Evolutionary conservation across 2,888 invertebrate species (phyloP).

Genomic region (Nezara viridula): DNA sequence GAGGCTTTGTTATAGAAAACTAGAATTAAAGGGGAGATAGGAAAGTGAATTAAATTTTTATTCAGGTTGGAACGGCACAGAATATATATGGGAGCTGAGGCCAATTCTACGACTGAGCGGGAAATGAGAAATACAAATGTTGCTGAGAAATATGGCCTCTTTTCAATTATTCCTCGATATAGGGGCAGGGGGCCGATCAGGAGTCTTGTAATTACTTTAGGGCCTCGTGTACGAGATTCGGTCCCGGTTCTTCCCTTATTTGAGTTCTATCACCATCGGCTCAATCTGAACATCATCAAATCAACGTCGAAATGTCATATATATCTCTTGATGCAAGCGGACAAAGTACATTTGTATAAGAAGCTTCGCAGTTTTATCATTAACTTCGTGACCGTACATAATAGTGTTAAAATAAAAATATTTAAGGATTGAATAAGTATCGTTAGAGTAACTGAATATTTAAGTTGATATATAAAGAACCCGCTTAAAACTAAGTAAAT

Average conservation of each 20-base stretch:
- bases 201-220: constrained; percentile 42
- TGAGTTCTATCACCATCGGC: background rate
- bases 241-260: background rate
- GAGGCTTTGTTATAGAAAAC: background rate
- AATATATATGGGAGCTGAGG: constrained; percentile 61
- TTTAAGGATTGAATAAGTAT: too few species aligned
- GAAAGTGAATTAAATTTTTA: constrained; percentile 65
- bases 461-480: too few species aligned
- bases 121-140: constrained; percentile 62
- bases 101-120: constrained; percentile 48
- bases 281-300: background rate
- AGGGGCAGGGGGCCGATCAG: constrained; percentile 20
- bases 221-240: background rate
- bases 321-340: background rate
- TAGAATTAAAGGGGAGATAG: background rate
- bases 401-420: too few species aligned
- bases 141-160: constrained; percentile 42
- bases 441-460: too few species aligned
- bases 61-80: constrained; percentile 53
- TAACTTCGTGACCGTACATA: too few species aligned
- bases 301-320: background rate
- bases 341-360: too few species aligned
- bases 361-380: too few species aligned
- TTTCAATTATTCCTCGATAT: constrained; percentile 45
- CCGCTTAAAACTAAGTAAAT: too few species aligned